Conservation (phyloP, 2,113 vertebrate genomes). For the Cygnus atratus region DNA sequence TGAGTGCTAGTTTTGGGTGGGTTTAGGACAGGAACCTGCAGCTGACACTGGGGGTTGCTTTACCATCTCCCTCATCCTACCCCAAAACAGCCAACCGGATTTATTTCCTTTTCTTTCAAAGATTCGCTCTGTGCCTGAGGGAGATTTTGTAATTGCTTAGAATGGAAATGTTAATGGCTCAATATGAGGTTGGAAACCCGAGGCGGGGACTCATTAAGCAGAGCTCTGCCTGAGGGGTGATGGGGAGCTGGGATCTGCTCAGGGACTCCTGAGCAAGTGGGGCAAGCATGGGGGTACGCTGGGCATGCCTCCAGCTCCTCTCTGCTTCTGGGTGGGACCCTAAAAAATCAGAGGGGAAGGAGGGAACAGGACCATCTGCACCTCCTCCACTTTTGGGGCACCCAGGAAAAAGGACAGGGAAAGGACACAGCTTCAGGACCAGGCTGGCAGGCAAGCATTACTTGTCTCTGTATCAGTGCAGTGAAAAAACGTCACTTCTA, state of each 20-base stretch:
- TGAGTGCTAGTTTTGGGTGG: not conserved
- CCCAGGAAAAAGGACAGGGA: not conserved
- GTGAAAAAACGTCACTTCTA: not conserved
- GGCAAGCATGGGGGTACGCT: fast-evolving
- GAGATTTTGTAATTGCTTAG: not conserved
- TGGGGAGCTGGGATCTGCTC: not conserved
- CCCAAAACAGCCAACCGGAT: not conserved
- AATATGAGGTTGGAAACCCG: not conserved
- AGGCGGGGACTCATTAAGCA: not conserved
- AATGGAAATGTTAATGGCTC: not conserved
- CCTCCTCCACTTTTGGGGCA: not conserved
- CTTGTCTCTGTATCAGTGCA: not conserved
- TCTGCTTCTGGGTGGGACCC: not conserved
- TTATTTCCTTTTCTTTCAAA: not conserved
- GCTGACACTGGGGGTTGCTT: not conserved
- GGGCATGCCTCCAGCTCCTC: not conserved
- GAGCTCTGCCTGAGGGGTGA: not conserved
- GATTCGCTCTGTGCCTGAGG: not conserved
- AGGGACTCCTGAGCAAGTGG: not conserved
- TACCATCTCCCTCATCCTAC: not conserved
- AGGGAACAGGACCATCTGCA: not conserved
- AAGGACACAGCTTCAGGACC: not conserved
- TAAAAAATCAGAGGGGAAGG: not conserved
- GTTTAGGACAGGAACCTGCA: not conserved
- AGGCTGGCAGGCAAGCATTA: not conserved